These are phyloP conservation scores for Hippoglossus stenolepis DNA, from an alignment of 2,113 vertebrate species.

Conservation along the genomic window DNA sequence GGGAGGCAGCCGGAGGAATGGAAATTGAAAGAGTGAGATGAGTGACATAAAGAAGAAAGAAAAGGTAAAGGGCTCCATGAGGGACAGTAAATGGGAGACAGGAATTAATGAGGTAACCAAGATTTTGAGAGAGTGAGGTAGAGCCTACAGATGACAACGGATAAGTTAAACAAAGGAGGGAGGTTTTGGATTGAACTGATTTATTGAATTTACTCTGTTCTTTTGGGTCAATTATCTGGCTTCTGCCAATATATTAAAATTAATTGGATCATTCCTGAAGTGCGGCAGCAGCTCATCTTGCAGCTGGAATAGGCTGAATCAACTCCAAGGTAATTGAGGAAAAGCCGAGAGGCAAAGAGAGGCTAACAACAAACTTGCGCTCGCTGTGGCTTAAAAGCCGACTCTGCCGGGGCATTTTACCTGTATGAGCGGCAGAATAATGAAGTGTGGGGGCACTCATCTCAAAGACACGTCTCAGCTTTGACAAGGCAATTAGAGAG, in stretches of 20 bases:
- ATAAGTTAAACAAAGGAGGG: conserved; percentile 34
- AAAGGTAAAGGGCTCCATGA: not conserved
- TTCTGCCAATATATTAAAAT: conserved; percentile 40
- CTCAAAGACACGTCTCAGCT: conserved; percentile 23
- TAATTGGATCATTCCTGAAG: conserved; percentile 59
- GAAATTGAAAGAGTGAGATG: conserved; percentile 17
- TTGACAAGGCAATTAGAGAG: conserved; percentile 48
- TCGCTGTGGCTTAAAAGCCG: conserved; percentile 19
- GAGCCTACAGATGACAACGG: conserved; percentile 2
- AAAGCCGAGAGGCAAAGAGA: conserved; percentile 14
- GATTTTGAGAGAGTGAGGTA: not conserved
- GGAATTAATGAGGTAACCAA: conserved; percentile 15
- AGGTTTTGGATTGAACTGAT: conserved; percentile 37
- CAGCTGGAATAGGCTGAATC: conserved; percentile 19
- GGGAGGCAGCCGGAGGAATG: conserved; percentile 3
- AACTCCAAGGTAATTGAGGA: conserved; percentile 40
- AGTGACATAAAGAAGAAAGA: conserved; percentile 19
- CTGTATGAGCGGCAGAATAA: conserved; percentile 23
- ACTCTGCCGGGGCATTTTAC: not conserved
- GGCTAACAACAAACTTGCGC: conserved; percentile 28
- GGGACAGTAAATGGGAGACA: conserved; percentile 13
- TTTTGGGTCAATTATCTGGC: conserved; percentile 30
- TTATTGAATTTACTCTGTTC: conserved; percentile 23
- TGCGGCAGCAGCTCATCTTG: conserved; percentile 29
- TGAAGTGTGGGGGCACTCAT: conserved; percentile 30